Evolutionary conservation across 2,797 vertebrate species (phyloP), one percentile per base, ranked within the genome.

Genomic region (Sandelia bainsii): DNA sequence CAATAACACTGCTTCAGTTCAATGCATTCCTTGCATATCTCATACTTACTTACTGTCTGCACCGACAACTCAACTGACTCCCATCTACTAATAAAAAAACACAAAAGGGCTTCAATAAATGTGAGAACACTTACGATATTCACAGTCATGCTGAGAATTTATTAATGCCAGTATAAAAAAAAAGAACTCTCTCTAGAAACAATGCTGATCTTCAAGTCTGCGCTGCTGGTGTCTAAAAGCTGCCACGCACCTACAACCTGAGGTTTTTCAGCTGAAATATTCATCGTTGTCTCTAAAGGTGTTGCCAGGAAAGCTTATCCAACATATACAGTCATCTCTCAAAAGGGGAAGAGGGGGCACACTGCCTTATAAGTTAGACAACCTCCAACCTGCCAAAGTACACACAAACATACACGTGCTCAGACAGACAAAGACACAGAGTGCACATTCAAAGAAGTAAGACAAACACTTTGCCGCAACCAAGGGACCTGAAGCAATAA

Each of bases 211-310:
- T 77, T 49, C 44, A 75, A 74, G 71, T 79, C 86, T 83, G 77
- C 74, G 58, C 72, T 63, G 72, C 56, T 68, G 56, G 57, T 29
- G 48, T 73, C 71, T 79, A 70, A 90, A 79, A 85, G 73, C 79
- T 45, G 65, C 69, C 51, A 42, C 16, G 56, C 51, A 77, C 57
- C 79, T 79, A 81, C 71, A 78, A 82, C 75, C 75, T 82, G 29
- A 79, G 73, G 54, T 76, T 79, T 81, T 86, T 70, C 58, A 63
- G 61, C 77, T 90, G 64, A 91, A 91, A 92, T 80, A 89, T 86
- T 88, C 23, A 88, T 77, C 10, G 19, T 45, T 62, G 57, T 65
- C 62, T 71, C 61, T 58, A 86, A 75, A 83, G 64, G 77, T 64
- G 56, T 62, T 27, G 62, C 71, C 34, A 53, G 63, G 16, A 84